Evolutionary conservation across 2,113 vertebrate genomes (phyloP).

Genomic region (Tor tambroides): DNA sequence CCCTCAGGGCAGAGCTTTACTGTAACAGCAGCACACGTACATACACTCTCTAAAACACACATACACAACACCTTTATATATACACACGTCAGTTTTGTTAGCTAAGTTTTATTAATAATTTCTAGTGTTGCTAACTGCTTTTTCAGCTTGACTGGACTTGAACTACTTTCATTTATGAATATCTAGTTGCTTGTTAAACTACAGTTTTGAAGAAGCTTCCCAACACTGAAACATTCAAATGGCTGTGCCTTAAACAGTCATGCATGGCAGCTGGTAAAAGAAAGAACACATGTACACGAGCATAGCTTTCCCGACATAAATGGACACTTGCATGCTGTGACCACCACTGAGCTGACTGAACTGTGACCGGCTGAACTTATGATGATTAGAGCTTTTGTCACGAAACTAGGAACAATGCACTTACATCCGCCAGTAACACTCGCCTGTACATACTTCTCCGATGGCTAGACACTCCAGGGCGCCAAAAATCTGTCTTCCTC

Average conservation of each 20-base stretch:
- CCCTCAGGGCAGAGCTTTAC: constrained; percentile 40
- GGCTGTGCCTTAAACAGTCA: constrained; percentile 42
- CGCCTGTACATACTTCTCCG: constrained; percentile 32
- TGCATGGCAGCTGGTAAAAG: constrained; percentile 37
- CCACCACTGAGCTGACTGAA: constrained; percentile 34
- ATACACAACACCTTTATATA: constrained; percentile 5
- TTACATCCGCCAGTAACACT: constrained; percentile 44
- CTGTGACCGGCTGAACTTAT: constrained; percentile 33
- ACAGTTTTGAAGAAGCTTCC: background rate
- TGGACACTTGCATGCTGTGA: constrained; percentile 18
- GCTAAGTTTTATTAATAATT: background rate
- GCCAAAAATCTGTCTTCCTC: constrained; percentile 45
- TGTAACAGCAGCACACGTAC: constrained; percentile 1
- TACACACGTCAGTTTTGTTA: background rate
- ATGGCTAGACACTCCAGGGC: constrained; percentile 39
- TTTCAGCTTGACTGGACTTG: background rate
- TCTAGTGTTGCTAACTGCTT: background rate
- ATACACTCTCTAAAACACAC: constrained; percentile 23
- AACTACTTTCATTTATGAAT: background rate
- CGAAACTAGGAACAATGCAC: constrained; percentile 11
- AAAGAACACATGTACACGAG: constrained; percentile 42
- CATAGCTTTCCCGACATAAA: background rate
- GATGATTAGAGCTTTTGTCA: constrained; percentile 45
- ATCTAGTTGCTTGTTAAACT: background rate
- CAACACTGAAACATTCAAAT: constrained; percentile 37